These are phyloP conservation scores for Laupala kohalensis DNA, from an alignment of 1,140 invertebrate species.

Conservation along the genomic window DNA sequence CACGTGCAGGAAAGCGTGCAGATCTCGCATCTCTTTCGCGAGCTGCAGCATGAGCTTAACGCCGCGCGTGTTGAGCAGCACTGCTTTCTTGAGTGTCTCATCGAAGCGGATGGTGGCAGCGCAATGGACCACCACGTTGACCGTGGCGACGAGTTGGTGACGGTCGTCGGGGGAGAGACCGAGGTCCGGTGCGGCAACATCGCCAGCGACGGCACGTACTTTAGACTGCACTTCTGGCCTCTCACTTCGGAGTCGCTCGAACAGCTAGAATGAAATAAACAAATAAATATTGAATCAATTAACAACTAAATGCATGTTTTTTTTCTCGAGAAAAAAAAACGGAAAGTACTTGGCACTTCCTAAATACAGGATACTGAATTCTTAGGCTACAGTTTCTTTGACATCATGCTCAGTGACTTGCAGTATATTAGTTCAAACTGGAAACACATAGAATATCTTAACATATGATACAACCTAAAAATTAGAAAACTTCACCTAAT, in stretches of 20 bases:
- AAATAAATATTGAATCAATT: too few relatives aligned
- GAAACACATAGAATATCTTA: too few relatives aligned
- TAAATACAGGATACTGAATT: too few relatives aligned
- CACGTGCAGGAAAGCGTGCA: conserved; percentile 44
- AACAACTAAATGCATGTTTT: too few relatives aligned
- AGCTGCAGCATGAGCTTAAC: conserved; percentile 60
- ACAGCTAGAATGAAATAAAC: too few relatives aligned
- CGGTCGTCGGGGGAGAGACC: conserved; percentile 61
- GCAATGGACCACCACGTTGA: conserved; percentile 76
- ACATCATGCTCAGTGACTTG: too few relatives aligned
- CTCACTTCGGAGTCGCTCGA: conserved; percentile 51
- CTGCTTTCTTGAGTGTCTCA: conserved; percentile 55
- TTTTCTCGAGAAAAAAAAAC: too few relatives aligned
- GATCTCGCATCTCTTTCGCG: conserved; percentile 57
- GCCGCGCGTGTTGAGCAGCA: conserved; percentile 59
- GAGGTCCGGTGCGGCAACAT: conserved; percentile 56
- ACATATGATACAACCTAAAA: too few relatives aligned
- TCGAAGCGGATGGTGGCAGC: conserved; percentile 81
- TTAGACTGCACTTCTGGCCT: conserved; percentile 41
- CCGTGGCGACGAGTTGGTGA: conserved; percentile 48
- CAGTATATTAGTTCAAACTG: too few relatives aligned
- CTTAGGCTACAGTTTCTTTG: too few relatives aligned
- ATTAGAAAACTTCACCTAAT: too few relatives aligned
- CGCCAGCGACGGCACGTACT: conserved; percentile 59
- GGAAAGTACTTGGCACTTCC: too few relatives aligned